Evolutionary conservation across 2,113 vertebrate genomes (phyloP).

Genomic region (Onychostruthus taczanowskii): DNA sequence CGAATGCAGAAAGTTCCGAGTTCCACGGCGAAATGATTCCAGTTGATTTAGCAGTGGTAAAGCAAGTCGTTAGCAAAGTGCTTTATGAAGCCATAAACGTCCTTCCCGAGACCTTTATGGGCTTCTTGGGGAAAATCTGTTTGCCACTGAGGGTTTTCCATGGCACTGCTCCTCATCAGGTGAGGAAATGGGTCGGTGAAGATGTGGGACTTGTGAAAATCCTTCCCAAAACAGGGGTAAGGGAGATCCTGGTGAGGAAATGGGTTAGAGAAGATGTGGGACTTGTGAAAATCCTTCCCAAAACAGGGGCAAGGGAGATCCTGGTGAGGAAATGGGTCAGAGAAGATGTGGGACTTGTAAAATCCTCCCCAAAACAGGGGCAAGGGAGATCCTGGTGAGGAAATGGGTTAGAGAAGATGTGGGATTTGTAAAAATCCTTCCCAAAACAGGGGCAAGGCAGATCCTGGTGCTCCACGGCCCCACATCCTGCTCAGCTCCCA

Average conservation of each 20-base stretch:
- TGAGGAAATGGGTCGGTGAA: neutral
- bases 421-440: too few species aligned
- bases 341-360: too few species aligned
- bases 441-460: neutral
- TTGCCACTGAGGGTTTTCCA: neutral
- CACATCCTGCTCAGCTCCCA: neutral
- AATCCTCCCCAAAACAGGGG: too few species aligned
- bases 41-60: neutral
- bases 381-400: too few species aligned
- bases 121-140: neutral
- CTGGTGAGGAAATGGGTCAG: too few species aligned
- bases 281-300: neutral
- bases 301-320: neutral
- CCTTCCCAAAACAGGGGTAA: neutral
- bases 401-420: too few species aligned
- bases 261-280: neutral
- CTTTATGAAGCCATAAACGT: slow-evolving; percentile 44
- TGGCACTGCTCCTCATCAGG: neutral
- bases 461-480: rapidly evolving
- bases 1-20: neutral
- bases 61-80: slow-evolving; percentile 38
- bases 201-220: neutral
- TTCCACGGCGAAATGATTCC: neutral
- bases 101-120: neutral
- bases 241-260: neutral